Percentiles rank a stretch among this genome's conserved stretches.
Evolutionary conservation across 2,888 invertebrate species (phyloP).

Genomic region (Palloptera scutellata): DNA sequence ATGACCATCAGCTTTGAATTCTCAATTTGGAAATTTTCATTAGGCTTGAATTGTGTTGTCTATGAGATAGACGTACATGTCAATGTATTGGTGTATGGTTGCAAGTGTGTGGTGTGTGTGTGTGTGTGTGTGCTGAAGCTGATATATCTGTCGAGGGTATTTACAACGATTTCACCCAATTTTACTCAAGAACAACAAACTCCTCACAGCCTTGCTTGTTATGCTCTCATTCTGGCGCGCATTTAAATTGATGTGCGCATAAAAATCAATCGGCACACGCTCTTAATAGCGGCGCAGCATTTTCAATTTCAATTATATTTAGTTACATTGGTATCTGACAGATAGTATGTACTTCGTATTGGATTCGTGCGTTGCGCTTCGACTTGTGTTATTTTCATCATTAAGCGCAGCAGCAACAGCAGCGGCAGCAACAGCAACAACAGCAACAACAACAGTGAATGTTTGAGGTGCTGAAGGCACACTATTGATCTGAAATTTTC

Average conservation of each 20-base stretch:
- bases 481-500: slow-evolving; percentile 12
- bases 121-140: background rate
- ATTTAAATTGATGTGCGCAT: background rate
- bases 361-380: slow-evolving; percentile 4
- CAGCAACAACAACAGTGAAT: slow-evolving; percentile 9
- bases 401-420: slow-evolving; percentile 1
- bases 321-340: slow-evolving; percentile 29
- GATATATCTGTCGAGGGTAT: background rate
- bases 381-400: slow-evolving; percentile 26
- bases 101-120: background rate
- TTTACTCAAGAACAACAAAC: background rate
- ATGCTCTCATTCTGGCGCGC: background rate
- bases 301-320: slow-evolving; percentile 22
- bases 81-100: too few species aligned
- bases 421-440: slow-evolving; percentile 1
- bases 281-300: slow-evolving; percentile 24
- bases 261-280: slow-evolving; percentile 24
- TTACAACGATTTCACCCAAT: background rate
- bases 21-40: too few species aligned
- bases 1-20: too few species aligned
- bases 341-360: background rate
- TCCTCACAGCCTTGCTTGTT: background rate
- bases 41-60: too few species aligned
- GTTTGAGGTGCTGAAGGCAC: slow-evolving; percentile 19
- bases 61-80: too few species aligned